These are phyloP conservation scores for Urocolius indicus DNA, from an alignment of 2,113 vertebrate species.

Conservation along the genomic window DNA sequence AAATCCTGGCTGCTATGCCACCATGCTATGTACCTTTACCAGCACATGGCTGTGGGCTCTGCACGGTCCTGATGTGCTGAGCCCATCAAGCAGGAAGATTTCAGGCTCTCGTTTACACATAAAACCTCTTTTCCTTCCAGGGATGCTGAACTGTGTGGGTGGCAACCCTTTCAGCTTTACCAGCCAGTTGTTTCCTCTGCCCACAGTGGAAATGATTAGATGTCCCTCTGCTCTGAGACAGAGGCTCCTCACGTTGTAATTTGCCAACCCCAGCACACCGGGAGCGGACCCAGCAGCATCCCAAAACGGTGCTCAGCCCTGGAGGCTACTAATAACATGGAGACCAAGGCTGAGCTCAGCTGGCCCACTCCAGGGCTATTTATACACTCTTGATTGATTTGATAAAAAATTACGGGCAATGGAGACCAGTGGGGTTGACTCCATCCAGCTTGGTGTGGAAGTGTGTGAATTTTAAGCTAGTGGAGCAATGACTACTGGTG, in stretches of 20 bases:
- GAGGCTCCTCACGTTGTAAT: not conserved
- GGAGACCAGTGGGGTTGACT: not conserved
- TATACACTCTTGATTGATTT: not conserved
- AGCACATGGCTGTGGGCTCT: not conserved
- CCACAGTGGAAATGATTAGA: not conserved
- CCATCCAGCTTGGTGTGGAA: not conserved
- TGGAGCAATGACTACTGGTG: not conserved
- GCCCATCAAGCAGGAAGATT: accelerated
- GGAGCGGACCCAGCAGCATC: not conserved
- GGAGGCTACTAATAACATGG: accelerated
- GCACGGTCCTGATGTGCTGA: not conserved
- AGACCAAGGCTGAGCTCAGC: not conserved
- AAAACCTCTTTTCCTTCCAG: not conserved
- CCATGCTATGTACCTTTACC: not conserved
- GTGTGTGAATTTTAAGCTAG: not conserved
- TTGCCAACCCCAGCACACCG: not conserved
- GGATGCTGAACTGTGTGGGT: not conserved
- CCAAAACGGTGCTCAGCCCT: not conserved
- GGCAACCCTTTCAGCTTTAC: not conserved
- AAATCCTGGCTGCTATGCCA: not conserved
- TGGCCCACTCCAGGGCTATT: accelerated
- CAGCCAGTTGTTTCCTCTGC: not conserved
- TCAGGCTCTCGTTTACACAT: not conserved
- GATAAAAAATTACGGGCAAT: not conserved
- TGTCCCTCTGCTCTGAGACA: not conserved